These are phyloP conservation scores for Drosophila borealis DNA, from an alignment of 2,888 invertebrate species.

Conservation along the genomic window DNA sequence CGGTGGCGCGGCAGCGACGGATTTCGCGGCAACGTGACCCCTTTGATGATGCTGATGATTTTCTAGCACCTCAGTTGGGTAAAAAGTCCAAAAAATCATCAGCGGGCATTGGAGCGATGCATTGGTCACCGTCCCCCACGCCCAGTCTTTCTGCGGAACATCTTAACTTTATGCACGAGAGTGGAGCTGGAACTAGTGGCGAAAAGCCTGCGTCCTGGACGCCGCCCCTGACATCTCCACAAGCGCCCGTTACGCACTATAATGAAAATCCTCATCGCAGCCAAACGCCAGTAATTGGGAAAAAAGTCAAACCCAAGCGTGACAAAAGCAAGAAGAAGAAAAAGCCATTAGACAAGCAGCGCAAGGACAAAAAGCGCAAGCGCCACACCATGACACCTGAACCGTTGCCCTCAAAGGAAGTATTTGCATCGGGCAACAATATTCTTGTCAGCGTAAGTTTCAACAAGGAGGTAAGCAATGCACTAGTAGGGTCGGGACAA, in stretches of 20 bases:
- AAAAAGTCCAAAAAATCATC: constrained; percentile 77
- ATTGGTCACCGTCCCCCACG: constrained; percentile 85
- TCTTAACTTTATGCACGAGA: constrained; percentile 62
- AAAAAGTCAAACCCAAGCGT: constrained; percentile 83
- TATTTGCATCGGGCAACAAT: constrained; percentile 96
- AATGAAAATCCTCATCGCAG: constrained; percentile 47
- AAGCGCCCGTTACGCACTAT: constrained; percentile 50
- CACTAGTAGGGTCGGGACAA: constrained; percentile 24
- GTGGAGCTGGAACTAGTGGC: constrained; percentile 14
- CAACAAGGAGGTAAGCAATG: constrained; percentile 87
- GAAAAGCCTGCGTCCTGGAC: constrained; percentile 87
- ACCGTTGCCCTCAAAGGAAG: constrained; percentile 92
- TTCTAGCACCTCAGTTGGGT: constrained; percentile 67
- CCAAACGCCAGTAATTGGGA: constrained; percentile 76
- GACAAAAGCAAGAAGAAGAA: constrained; percentile 83
- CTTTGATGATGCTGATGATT: constrained; percentile 70
- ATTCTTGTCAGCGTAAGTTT: constrained; percentile 97
- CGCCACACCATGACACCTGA: constrained; percentile 84
- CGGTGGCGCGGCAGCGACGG: constrained; percentile 67
- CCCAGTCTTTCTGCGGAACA: constrained; percentile 85
- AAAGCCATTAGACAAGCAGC: constrained; percentile 77
- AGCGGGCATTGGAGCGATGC: constrained; percentile 23
- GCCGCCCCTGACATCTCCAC: constrained; percentile 86
- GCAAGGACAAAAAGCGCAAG: constrained; percentile 83
- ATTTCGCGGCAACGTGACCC: constrained; percentile 79